Conservation (phyloP, 1,140 invertebrate genomes). For the Drosophila tani region DNA sequence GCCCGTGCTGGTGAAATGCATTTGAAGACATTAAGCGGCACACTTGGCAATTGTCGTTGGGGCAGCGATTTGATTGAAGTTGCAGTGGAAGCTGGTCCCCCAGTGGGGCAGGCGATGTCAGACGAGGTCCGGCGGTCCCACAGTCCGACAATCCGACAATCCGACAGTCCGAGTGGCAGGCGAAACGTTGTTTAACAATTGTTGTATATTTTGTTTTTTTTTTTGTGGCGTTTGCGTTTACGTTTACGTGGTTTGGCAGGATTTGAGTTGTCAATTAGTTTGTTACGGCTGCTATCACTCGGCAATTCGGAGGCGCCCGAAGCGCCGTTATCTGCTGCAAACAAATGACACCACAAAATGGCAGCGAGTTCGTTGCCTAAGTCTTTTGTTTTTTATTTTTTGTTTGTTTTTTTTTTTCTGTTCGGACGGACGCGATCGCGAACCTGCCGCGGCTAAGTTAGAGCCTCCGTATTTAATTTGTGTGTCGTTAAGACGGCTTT, state of each 20-base stretch:
- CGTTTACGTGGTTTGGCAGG: conserved; percentile 62
- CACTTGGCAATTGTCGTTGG: conserved; percentile 81
- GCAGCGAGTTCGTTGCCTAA: conserved; percentile 81
- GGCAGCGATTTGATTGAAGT: conserved; percentile 77
- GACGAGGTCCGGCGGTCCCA: conserved; percentile 21
- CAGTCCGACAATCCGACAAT: conserved; percentile 26
- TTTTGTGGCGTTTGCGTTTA: not conserved
- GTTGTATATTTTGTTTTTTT: conserved; percentile 41
- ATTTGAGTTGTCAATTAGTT: conserved; percentile 84
- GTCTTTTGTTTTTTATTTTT: conserved; percentile 70
- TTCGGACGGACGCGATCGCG: conserved; percentile 20
- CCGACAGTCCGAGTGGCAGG: conserved; percentile 47
- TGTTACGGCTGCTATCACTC: conserved; percentile 72
- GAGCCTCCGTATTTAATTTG: conserved; percentile 66
- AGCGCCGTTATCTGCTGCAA: conserved; percentile 73
- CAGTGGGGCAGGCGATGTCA: conserved; percentile 23
- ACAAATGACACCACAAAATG: conserved; percentile 53
- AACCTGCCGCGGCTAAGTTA: conserved; percentile 14
- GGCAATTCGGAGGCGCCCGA: conserved; percentile 57
- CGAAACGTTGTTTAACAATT: conserved; percentile 72
- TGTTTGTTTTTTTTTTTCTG: conserved; percentile 14
- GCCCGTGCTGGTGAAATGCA: conserved; percentile 63
- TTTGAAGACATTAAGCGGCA: conserved; percentile 81
- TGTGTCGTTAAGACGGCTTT: conserved; percentile 70
- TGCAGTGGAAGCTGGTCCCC: conserved; percentile 46